Evolutionary conservation across 1,140 invertebrate species (phyloP), one percentile per base, ranked within the genome.

Genomic region (Helicoverpa zea): DNA sequence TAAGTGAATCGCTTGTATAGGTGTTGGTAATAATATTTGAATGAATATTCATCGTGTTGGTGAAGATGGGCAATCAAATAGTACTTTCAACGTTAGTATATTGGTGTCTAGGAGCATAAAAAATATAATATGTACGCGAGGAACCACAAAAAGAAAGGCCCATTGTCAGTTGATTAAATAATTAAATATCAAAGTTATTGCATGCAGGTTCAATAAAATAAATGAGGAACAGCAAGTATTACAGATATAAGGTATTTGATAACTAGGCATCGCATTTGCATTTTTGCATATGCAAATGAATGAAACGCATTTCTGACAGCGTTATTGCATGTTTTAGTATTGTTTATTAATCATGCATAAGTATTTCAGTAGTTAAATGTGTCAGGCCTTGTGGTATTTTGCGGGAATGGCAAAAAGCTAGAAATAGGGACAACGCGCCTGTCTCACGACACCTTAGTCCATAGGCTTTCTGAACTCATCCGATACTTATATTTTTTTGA

Each of bases 171-270:
- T 29, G 23, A 29, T 29, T 35, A 23, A 29, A 59, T 23, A 59
- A 59, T 5, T 59, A 59, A 23, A 30, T 13, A 30, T 2, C 23
- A 29, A 59, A 29, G 58, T 29, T 59, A 59, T 59, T 29, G 23
- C 35, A 29, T 59, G 13, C 58, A 13, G 23, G 11, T 3, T 29
- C 23, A 13, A 29, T 59, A 59, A 29, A 59, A 30, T 29, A 30
- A 12, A 30, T 30, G 58, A 59, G 10, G 29, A 29, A 59, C 23
- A 59, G 51, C 29, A 30, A 29, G 72, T 74, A 16, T 43, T 52
- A 52, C 68, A 64, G 23, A 23, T 68, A 49, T 12, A 58, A 58
- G 54, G 58, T 59, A 13, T 59, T 59, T 66, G 52, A 70, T 52
- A 70, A 29, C 18, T 18, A 54, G 54, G 4, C 54, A 58, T 58